Percentiles rank a stretch among this genome's conserved stretches.
Evolutionary conservation across 2,797 vertebrate genomes (phyloP).

Genomic region (Lophius americanus): DNA sequence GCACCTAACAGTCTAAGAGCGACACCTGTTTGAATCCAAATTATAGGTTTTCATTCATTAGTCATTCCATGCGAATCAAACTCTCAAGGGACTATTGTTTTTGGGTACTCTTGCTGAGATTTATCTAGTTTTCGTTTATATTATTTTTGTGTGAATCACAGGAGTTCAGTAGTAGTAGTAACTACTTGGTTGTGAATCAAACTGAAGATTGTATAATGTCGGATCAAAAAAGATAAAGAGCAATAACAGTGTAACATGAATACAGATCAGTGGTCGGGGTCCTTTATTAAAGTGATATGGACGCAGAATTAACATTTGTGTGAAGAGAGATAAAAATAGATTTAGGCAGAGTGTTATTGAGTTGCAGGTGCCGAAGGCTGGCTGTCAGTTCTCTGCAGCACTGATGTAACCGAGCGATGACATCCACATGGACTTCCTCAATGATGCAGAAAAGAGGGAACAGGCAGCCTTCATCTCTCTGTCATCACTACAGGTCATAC

Average conservation of each 20-base stretch:
- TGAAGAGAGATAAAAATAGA: background rate
- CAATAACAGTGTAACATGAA: background rate
- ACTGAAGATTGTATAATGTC: background rate
- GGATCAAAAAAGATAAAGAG: background rate
- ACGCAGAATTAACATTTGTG: background rate
- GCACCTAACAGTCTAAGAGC: no score
- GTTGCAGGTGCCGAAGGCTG: conserved; percentile 24
- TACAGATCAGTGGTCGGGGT: background rate
- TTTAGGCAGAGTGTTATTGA: background rate
- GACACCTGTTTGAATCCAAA: no score
- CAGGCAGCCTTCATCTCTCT: conserved; percentile 26
- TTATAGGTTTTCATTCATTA: no score
- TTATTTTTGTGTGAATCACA: background rate
- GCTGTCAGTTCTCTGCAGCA: conserved; percentile 18
- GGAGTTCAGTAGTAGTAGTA: background rate
- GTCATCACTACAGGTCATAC: conserved; percentile 22
- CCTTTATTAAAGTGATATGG: conserved; percentile 1
- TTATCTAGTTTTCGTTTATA: background rate
- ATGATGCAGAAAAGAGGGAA: conserved; percentile 24
- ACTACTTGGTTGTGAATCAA: background rate
- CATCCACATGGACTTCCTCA: conserved; percentile 22
- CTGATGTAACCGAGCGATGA: conserved; percentile 32
- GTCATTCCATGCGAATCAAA: no score
- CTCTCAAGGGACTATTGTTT: no score
- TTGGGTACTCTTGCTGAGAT: no score